Evolutionary conservation across 2,888 invertebrate genomes (phyloP), one percentile per base, ranked within the genome.

Genomic region (Erebia palarica): DNA sequence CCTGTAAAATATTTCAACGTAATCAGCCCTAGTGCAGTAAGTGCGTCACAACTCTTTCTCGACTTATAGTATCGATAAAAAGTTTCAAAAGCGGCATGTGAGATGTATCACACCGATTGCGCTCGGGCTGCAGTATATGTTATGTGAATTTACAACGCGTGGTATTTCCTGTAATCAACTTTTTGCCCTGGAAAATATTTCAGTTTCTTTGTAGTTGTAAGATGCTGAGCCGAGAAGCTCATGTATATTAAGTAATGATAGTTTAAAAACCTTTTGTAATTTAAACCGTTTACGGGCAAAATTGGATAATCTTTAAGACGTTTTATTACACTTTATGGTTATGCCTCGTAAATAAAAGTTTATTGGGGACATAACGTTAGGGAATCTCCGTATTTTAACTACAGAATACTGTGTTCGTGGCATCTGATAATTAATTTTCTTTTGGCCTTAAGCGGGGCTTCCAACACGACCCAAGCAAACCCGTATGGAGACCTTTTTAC

Each of bases 141-240:
- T 5, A 64, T 21, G 66, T 57, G 49, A 49, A 51, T 63, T 21
- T 59, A 49, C 66, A 58, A 69, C 21, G 72, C 55, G 68, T 57
- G 71, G 72, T 55, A 55, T 71, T 71, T 71, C 71, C 71, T 69
- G 74, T 68, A 74, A 73, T 73, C 61, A 73, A 70, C 58, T 75
- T 76, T 76, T 76, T 76, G 67, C 65, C 13, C 55, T 67, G 65
- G 65, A 27, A 63, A 73, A 71, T 64, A 73, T 71, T 71, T 69
- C 58, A 72, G 63, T 63, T 72, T 72, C 70, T 69, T 71, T 68
- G 57, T 65, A 66, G 49, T 68, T 73, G 68, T 66, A 73, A 68
- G 51, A 68, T 21, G 42, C 57, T 68, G 67, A 70, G 60, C 68
- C 60, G 60, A 42, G 61, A 68, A 73, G 57, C 49, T 59, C 66